Base-by-base conservation (phyloP, 2,888 invertebrate genomes). In the Macaria liturata region DNA sequence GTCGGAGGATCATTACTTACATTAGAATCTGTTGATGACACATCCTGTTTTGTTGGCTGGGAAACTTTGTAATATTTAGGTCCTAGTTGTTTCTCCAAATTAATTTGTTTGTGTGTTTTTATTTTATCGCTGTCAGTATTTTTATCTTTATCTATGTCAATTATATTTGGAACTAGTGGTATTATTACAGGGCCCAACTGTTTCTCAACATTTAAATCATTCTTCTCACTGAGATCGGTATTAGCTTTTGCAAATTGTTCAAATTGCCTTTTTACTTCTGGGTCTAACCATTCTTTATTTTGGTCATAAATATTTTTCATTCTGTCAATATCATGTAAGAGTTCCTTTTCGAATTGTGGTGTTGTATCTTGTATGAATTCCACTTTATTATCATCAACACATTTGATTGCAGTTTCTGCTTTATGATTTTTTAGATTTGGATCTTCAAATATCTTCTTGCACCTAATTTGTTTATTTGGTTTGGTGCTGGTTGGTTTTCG, bases 371-470 rank as follows among this genome's bases (percentile, higher is more conserved):
- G 9, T 3, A 72, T 46, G 46, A 68, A 58, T 46, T 76, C 74
- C 59, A 64, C 46, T 62, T 74, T 70, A 49, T 75, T 76, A 48
- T 74, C 70, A 68, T 89, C 88, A 59, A 90, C 72, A 70, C 91
- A 91, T 73, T 88, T 89, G 31, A 83, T 81, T 20, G 78, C 66
- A 68, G 71, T 81, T 32, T 81, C 77, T 34, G 65, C 70, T 62
- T 82, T 83, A 65, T 80, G 81, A 67, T 75, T 86, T 46, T 72
- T 79, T 45, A 91, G 32, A 8, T 51, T 72, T 57, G 91, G 80
- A 59, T 84, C 87, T 71, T 91, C 91, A 78, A 86, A 91, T 34
- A 88, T 73, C 71, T 88, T 91, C 65, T 80, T 87, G 71, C 90
- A 91, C 59, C 82, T 84, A 42, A 82, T 77, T 60, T 78, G 83